These are phyloP conservation scores for Acleris laterana DNA, from an alignment of 2,888 invertebrate genomes.

Conservation along the genomic window DNA sequence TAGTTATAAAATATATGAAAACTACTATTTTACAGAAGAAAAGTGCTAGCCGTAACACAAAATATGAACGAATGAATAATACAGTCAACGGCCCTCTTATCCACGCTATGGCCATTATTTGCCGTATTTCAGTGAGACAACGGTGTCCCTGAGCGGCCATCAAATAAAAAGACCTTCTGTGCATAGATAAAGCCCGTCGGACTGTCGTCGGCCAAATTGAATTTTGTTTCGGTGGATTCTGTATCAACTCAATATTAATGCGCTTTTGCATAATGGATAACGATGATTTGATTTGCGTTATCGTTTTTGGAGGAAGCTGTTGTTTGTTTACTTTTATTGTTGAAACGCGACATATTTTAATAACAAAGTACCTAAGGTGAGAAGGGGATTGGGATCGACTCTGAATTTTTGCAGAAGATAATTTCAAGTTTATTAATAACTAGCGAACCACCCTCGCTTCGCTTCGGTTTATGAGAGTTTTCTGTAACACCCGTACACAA, in stretches of 20 bases:
- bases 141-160: constrained; percentile 72
- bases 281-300: constrained; percentile 13
- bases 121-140: constrained; percentile 61
- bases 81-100: constrained; percentile 38
- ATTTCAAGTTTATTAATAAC: too few relatives aligned
- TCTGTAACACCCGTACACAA: too few relatives aligned
- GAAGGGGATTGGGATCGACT: too few relatives aligned
- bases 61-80: not conserved
- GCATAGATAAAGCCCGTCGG: constrained; percentile 80
- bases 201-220: constrained; percentile 79
- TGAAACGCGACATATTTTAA: too few relatives aligned
- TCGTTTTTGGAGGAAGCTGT: not conserved
- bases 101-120: constrained; percentile 57
- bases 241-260: constrained; percentile 68
- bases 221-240: constrained; percentile 75
- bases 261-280: constrained; percentile 35
- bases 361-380: too few relatives aligned
- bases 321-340: too few relatives aligned
- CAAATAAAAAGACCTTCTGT: constrained; percentile 82
- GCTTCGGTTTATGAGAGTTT: too few relatives aligned
- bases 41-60: too few relatives aligned
- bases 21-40: too few relatives aligned
- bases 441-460: too few relatives aligned
- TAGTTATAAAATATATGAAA: too few relatives aligned
- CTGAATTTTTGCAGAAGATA: too few relatives aligned